Conservation (phyloP, 2,888 invertebrate species). For the Artemia sinica region DNA sequence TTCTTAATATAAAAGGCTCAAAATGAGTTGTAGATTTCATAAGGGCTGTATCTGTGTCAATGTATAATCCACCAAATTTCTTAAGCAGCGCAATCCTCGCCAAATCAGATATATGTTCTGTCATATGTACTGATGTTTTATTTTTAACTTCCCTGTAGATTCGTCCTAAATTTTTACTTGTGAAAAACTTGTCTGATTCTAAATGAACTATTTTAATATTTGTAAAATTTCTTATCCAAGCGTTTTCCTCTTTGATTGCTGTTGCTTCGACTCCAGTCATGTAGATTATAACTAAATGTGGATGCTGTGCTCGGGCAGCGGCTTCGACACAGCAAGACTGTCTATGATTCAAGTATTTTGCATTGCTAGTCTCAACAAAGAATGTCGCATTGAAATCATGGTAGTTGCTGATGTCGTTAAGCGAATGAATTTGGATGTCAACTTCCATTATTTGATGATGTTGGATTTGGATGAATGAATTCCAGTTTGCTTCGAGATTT, state of each 20-base stretch:
- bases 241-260: too few relatives aligned
- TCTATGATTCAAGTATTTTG: not conserved
- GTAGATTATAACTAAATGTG: not conserved
- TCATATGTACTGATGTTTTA: not conserved
- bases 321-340: slow-evolving; percentile 1
- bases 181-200: not conserved
- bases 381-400: not conserved
- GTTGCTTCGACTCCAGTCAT: not conserved
- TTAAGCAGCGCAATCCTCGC: not conserved
- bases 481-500: too few relatives aligned
- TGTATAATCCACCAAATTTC: not conserved
- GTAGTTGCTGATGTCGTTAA: too few relatives aligned
- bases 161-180: not conserved
- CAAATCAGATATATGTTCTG: not conserved
- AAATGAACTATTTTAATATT: not conserved
- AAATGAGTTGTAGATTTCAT: too few relatives aligned
- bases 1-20: too few relatives aligned
- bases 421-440: too few relatives aligned
- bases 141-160: not conserved
- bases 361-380: not conserved
- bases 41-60: too few relatives aligned
- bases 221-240: not conserved
- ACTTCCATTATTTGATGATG: too few relatives aligned
- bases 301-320: not conserved
- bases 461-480: too few relatives aligned